Base-by-base conservation (phyloP, 2,797 vertebrate genomes). In the Sebastes wilsoni region DNA sequence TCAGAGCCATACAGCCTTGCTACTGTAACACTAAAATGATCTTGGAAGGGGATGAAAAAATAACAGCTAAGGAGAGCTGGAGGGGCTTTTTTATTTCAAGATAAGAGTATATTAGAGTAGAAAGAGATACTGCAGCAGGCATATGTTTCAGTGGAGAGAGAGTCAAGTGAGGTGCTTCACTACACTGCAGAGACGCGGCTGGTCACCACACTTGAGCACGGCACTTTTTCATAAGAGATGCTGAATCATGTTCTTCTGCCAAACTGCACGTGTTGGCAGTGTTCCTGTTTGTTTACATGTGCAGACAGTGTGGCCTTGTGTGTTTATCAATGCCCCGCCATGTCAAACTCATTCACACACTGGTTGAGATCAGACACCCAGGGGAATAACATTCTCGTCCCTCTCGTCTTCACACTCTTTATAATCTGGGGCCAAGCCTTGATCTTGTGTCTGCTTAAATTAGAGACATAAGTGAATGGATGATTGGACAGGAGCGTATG, bases 391-490 rank as follows among this genome's bases (percentile, higher is more conserved):
- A 59, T 72, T 83, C 52, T 16, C 77, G 59, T 82, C 34, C 55
- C 64, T 75, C 81, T 74, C 30, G 23, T 84, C 72, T 64, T 87
- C 72, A 87, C 79, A 82, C 60, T 64, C 66, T 76, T 84, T 86
- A 18, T 46, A 72, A 88, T 87, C 80, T 76, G 87, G 88, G 73
- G 73, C 65, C 77, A 66, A 52, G 65, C 25, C 80, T 81, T 88
- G 72, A 88, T 90, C 81, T 88, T 81, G 81, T 83, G 75, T 91
- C 84, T 68, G 81, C 22, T 79, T 85, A 87, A 87, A 92, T 90
- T 79, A 83, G 59, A 85, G 70, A 72, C 38, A 55, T 72, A 80
- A 84, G 67, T 86, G 84, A 83, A 75, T 20, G 71, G 38, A 72
- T 85, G 77, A 87, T 75, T 86, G 77, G 75, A 90, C 25, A 69